Base-by-base conservation (phyloP, 1,140 invertebrate species). In the Drosophila melanica region DNA sequence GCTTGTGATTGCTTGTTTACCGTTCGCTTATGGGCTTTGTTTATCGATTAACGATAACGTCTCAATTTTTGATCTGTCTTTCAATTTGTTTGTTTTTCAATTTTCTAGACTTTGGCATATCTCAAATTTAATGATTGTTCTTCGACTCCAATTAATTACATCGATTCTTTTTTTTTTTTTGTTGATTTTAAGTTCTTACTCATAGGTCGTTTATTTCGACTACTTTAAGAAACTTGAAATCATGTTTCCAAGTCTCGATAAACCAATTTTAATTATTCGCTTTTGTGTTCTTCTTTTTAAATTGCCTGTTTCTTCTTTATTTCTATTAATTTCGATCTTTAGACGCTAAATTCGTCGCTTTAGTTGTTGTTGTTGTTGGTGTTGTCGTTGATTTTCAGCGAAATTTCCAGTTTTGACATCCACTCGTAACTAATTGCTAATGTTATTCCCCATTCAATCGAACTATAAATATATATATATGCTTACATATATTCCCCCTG, bases 391-490 rank as follows among this genome's bases (percentile, higher is more conserved):
- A 18, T 41, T 33, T 45, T 7, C 41, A 60, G 18, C n/a, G 11
- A 45, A 20, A 23, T 20, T 64, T 64, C 67, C 59, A 64, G 66
- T 69, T 69, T 69, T 59, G 33, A 33, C 42, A 50, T 48, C 6
- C 10, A 20, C 41, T 54, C 41, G 33, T 70, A 70, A 72, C 73
- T 81, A 87, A 81, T 87, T 81, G 75, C 64, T 81, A 87, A 87
- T 81, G 53, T 68, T 81, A 81, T 85, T 81, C 78, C 63, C 66
- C 62, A 27, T 11, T 12, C 42, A 33, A 58, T 54, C 45, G 45
- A 62, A 42, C 18, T 73, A 74, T 75, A 74, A 45, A 11, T 5
- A 65, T 33, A 42, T 48, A 47, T 62, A 39, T 64, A 69, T 44
- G 20, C 23, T 59, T 62, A 11, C 68, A 76, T 44, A 50, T 68